Base-by-base conservation (phyloP, 1,140 invertebrate genomes). In the Homarus americanus region DNA sequence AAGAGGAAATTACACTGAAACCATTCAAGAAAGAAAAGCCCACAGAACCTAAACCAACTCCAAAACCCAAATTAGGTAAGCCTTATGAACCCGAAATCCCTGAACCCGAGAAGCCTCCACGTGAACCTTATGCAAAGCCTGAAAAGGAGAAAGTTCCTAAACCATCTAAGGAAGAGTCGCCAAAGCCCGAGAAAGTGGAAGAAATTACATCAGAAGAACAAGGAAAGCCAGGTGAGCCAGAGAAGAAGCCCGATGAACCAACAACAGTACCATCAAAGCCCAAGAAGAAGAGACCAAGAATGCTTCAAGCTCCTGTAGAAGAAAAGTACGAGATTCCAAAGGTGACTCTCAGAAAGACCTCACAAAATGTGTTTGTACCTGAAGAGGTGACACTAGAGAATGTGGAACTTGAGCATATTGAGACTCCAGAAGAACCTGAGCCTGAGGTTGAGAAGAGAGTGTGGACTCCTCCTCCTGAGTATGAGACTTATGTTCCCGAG, bases 1-100 rank as follows among this genome's bases (percentile, higher is more conserved):
- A 79, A 79, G 94, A 95, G 91, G 94, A 94, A 78, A 93, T 94
- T 91, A 93, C 93, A 15, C 93, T 95, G 7, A 95, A 95, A 91
- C 94, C 94, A 2, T 69, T 92, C 2, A 94, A 94, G 12, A 93
- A 94, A 88, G 93, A 95, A 93, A 9, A 84, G 92, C 87, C 24
- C 78, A 92, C 92, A 63, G 92, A 38, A 86, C 93, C 34, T 92
- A 94, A 93, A 80, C 84, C 72, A 93, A 94, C 93, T 93, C 92
- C 38, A 89, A 94, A 76, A 93, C 95, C 93, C 93, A 94, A 93
- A 93, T 95, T 10, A 93, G 93, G 91, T 93, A 93, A 17, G 20
- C 53, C 91, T 9, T 86, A 91, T 44, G 80, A 82, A 53, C 80
- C 79, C 0, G 63, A 83, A 76, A 85, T 78, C n/a, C 72, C 82